These are phyloP conservation scores for Bothrops jararaca DNA, from an alignment of 2,113 vertebrate species.

Conservation along the genomic window DNA sequence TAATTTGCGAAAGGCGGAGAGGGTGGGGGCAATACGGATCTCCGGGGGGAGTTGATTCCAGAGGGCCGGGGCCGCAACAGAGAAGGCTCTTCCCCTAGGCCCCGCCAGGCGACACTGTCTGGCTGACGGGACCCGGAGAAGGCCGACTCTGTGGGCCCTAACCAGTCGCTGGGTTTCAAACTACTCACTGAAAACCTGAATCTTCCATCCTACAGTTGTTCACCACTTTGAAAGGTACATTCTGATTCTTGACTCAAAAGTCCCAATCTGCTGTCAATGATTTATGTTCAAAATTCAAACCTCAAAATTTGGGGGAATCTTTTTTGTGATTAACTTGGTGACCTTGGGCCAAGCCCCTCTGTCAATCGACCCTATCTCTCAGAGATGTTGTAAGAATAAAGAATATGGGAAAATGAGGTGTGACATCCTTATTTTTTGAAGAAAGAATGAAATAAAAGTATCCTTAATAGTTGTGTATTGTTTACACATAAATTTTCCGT, in stretches of 20 bases:
- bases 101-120: no score
- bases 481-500: background rate
- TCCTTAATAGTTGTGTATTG: background rate
- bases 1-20: no score
- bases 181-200: background rate
- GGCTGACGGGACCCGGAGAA: no score
- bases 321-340: slow-evolving; percentile 3
- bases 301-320: background rate
- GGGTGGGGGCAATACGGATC: no score
- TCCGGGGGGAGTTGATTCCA: no score
- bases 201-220: background rate
- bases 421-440: background rate
- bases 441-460: background rate
- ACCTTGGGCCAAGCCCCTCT: background rate
- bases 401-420: no score
- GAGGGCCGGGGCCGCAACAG: no score
- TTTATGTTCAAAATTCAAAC: background rate
- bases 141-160: no score
- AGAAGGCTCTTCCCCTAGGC: no score
- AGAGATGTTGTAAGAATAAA: background rate
- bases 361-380: no score
- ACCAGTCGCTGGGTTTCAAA: no score
- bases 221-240: background rate
- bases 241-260: background rate
- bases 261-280: background rate